phyloP scores from a whole-genome alignment of 2,888 invertebrate genomes.

The Drosophila silvestris region DNA sequence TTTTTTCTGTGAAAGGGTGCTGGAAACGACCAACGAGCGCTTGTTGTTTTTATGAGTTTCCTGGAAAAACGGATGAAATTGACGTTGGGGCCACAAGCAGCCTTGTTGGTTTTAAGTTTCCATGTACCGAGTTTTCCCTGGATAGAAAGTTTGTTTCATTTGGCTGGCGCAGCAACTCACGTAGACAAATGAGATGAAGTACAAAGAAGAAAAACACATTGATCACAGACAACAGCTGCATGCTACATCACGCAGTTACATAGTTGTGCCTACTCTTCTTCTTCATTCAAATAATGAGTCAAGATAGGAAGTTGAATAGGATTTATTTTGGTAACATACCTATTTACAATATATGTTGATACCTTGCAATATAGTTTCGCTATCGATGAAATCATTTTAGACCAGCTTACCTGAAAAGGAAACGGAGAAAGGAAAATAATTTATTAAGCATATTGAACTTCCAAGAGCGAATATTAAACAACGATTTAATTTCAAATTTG shows the following conservation, averaged over 20 bases:
- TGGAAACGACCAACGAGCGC: conserved; percentile 38
- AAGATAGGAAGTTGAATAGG: not conserved
- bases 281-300: not conserved
- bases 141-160: conserved; percentile 19
- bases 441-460: not conserved
- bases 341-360: not conserved
- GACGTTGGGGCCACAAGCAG: not conserved
- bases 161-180: not conserved
- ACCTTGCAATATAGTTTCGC: not conserved
- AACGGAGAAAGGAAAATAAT: not conserved
- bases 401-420: conserved; percentile 29
- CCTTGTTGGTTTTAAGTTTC: conserved; percentile 37
- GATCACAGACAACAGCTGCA: conserved; percentile 11
- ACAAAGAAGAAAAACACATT: not conserved
- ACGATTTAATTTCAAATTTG: not conserved
- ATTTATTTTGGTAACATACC: not conserved
- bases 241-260: not conserved
- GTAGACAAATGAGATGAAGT: not conserved
- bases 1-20: conserved; percentile 14
- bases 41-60: conserved; percentile 61
- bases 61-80: conserved; percentile 14
- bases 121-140: conserved; percentile 3
- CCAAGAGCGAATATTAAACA: not conserved
- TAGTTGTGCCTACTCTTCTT: not conserved
- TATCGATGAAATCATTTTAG: not conserved